phyloP scores from a whole-genome alignment of 2,113 vertebrate genomes.

The Oreamnos americanus region DNA sequence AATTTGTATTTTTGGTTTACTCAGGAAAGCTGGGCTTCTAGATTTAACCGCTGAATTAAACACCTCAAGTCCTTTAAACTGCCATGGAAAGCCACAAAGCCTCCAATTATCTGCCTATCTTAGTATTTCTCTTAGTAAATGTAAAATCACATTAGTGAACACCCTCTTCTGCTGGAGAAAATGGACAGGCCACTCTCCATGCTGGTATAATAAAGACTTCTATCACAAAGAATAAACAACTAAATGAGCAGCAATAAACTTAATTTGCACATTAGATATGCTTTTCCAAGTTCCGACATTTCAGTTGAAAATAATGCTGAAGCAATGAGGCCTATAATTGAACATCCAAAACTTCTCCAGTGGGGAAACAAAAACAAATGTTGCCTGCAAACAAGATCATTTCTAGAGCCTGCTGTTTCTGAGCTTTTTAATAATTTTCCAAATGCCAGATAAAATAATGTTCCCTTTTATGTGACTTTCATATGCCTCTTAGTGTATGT shows the following conservation, averaged over 20 bases:
- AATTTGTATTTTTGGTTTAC: slow-evolving; percentile 36
- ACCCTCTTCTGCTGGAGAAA: slow-evolving; percentile 49
- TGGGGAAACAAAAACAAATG: slow-evolving; percentile 85
- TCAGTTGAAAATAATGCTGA: slow-evolving; percentile 84
- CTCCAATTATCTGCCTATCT: slow-evolving; percentile 46
- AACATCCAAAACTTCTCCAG: slow-evolving; percentile 85
- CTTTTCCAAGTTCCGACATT: slow-evolving; percentile 86
- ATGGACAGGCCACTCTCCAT: slow-evolving; percentile 64
- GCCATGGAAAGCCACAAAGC: slow-evolving; percentile 61
- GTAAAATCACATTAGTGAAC: slow-evolving; percentile 42
- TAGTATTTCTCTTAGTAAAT: slow-evolving; percentile 45
- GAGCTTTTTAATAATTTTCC: slow-evolving; percentile 81
- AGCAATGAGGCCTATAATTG: slow-evolving; percentile 89
- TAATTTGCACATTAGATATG: slow-evolving; percentile 88
- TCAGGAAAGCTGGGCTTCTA: slow-evolving; percentile 48
- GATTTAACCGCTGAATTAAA: slow-evolving; percentile 23
- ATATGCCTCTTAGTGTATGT: slow-evolving; percentile 22
- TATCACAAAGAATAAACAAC: slow-evolving; percentile 81
- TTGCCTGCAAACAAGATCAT: slow-evolving; percentile 81
- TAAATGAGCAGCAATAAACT: slow-evolving; percentile 85
- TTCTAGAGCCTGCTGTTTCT: slow-evolving; percentile 80
- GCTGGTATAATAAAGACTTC: slow-evolving; percentile 81
- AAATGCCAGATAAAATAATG: slow-evolving; percentile 74
- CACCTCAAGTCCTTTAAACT: slow-evolving; percentile 61
- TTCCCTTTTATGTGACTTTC: slow-evolving; percentile 36